Evolutionary conservation across 2,888 invertebrate genomes (phyloP), one percentile per base, ranked within the genome.

Genomic region (Lingula anatina): DNA sequence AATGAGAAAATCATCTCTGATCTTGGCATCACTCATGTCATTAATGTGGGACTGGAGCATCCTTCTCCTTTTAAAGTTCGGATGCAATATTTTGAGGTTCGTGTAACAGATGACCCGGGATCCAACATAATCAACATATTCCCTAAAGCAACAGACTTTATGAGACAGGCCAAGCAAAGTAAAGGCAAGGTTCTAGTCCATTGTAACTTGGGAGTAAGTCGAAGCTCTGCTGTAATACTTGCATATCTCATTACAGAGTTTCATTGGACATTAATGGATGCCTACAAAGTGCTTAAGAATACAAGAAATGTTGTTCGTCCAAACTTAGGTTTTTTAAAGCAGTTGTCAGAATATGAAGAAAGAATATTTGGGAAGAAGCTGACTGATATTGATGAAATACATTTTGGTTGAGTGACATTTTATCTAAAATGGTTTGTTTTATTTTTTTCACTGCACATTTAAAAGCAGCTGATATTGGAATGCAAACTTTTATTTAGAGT

Each of bases 311-410:
- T 31, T 31, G 9, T 9, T 31, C 9, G 15, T 9, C 74, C 73
- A n/a, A 70, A 68, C 50, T 54, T 66, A 49, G 64, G 64, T 7
- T 74, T 74, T 46, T 51, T 72, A 2, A 51, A 64, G 39, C 72
- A 74, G 56, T 57, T 74, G 9, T 62, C 65, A 2, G 51, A 61
- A 31, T 72, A 68, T 67, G 70, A 71, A 45, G 56, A 64, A 20
- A 50, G 54, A 9, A 9, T 65, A 15, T 50, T 61, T 27, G 66
- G 60, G 5, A 49, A 57, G 27, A 55, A 52, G 31, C 47, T 31
- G 18, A 68, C 69, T 35, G 58, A 66, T 40, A 59, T 69, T 23
- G 31, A 31, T 31, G 31, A 31, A 9, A 12, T 31, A 31, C 15
- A 15, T 9, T 31, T 31, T 9, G 9, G 31, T 12, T 31, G 31